Percentiles rank a stretch among this genome's conserved stretches.
phyloP scores from a whole-genome alignment of 2,113 vertebrate species.

The Orthonyx spaldingii region DNA sequence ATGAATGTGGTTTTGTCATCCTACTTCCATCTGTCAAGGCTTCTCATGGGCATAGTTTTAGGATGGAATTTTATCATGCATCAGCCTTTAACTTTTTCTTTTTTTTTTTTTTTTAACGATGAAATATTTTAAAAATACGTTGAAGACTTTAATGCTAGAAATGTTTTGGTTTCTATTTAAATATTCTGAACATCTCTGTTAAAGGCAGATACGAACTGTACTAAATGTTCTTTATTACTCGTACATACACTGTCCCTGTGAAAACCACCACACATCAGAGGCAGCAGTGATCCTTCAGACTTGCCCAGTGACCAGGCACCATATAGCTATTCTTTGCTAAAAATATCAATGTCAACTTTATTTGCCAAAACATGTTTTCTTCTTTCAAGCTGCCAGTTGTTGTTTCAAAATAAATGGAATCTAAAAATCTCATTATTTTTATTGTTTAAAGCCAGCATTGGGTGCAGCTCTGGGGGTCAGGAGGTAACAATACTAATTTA shows the following conservation, averaged over 20 bases:
- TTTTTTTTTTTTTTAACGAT: not conserved
- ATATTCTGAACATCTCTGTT: conserved; percentile 21
- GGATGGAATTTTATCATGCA: not conserved
- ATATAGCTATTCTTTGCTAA: conserved; percentile 39
- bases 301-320: conserved; percentile 39
- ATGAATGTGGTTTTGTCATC: not conserved
- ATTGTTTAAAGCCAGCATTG: conserved; percentile 59
- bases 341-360: conserved; percentile 66
- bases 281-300: conserved; percentile 10
- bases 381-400: conserved; percentile 54
- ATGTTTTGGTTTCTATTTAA: conserved; percentile 43
- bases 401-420: conserved; percentile 60
- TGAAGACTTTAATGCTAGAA: not conserved
- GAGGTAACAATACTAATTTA: conserved; percentile 60
- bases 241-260: not conserved
- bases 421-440: conserved; percentile 69
- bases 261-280: conserved; percentile 21
- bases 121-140: not conserved
- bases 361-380: conserved; percentile 59
- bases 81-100: not conserved
- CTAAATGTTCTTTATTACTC: conserved; percentile 40
- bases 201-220: conserved; percentile 16
- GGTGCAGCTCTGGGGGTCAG: conserved; percentile 38
- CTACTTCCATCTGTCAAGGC: conserved; percentile 9
- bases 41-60: not conserved